Evolutionary conservation across 2,113 vertebrate species (phyloP), one percentile per base, ranked within the genome.

Genomic region (Struthidea cinerea): DNA sequence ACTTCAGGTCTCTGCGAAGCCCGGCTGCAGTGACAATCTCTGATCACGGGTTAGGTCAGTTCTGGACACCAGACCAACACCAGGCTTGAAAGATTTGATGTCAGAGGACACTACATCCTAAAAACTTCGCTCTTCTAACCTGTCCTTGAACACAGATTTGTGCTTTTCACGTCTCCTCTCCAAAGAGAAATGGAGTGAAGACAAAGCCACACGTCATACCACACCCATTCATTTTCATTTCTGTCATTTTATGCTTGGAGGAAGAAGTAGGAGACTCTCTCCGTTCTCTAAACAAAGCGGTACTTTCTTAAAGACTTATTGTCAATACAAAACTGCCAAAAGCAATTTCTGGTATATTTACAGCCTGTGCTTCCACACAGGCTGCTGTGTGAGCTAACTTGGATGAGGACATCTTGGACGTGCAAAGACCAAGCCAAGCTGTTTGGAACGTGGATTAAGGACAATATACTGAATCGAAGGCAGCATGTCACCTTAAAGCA

Each of bases 31-130:
- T 1, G 46, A 21, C 24, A 1, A 3, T 0, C 18, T 4, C 69
- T 14, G 7, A 9, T 7, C 14, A 1, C 0, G 0, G 13, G 4
- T 7, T 1, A 13, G 9, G 4, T 21, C 61, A 2, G 7, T 4
- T 50, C 60, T 18, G 37, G 49, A 26, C 39, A 37, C 26, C 65
- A 22, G 17, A 16, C 4, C 18, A 37, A n/a, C 50, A 14, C 5
- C 26, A 26, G 22, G 5, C 19, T 22, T 23, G 6, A 11, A 20
- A 18, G 7, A 4, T 23, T 7, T 4, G 30, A 10, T 37, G 57
- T 15, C 27, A 52, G 9, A 13, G 28, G 35, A 24, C 9, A 4
- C 9, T 32, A 2, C 5, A 4, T 22, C 37, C 42, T 30, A 19
- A 49, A 20, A 70, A 8, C 13, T 16, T 3, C 19, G 13, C 47